Conservation (phyloP, 2,797 vertebrate genomes). For the Lutjanus argentimaculatus region DNA sequence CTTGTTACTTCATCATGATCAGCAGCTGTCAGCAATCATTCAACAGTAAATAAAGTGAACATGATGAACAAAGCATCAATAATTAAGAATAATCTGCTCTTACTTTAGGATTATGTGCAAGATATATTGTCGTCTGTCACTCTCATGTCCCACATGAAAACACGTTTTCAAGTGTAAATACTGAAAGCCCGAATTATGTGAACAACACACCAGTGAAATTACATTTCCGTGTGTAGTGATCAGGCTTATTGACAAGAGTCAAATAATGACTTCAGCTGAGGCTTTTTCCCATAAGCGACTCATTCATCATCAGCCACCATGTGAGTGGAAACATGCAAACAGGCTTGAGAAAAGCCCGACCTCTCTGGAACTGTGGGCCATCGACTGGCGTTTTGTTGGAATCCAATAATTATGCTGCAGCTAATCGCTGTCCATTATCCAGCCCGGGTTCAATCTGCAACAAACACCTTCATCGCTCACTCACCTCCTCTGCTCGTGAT, state of each 20-base stretch:
- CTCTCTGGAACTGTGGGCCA: conserved; percentile 19
- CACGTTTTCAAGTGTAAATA: background rate
- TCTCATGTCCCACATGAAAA: background rate
- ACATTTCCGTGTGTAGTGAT: conserved; percentile 31
- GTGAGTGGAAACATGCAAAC: conserved; percentile 23
- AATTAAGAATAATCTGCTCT: too few species aligned
- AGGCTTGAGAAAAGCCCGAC: conserved; percentile 26
- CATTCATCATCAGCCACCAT: conserved; percentile 38
- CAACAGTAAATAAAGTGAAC: background rate
- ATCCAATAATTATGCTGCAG: conserved; percentile 63
- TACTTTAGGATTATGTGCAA: background rate
- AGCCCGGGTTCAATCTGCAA: conserved; percentile 44
- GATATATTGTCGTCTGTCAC: background rate
- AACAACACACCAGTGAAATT: background rate
- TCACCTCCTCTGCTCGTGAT: conserved; percentile 25
- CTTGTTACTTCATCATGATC: too few species aligned
- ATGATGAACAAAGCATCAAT: background rate
- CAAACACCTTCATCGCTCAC: conserved; percentile 38
- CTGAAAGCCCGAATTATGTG: background rate
- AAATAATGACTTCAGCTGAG: background rate
- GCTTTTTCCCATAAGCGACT: conserved; percentile 21
- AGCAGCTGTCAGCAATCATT: too few species aligned
- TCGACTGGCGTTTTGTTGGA: conserved; percentile 44
- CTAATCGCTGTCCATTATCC: conserved; percentile 68
- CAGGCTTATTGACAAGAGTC: conserved; percentile 4